phyloP scores from a whole-genome alignment of 2,113 vertebrate species.

The Oreochromis niloticus region DNA sequence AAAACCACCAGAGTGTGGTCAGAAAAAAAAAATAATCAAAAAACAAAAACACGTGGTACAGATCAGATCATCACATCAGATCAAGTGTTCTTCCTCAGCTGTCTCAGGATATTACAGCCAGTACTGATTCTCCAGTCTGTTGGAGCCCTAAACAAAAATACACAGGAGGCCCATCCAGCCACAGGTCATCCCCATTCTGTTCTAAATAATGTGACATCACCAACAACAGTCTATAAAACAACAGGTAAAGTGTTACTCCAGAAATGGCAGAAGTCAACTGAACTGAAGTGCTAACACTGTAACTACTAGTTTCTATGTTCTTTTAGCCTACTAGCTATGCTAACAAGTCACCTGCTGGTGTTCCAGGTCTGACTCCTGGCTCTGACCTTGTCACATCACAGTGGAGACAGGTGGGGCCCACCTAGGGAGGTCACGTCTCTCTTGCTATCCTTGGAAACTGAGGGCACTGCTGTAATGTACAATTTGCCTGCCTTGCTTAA shows the following conservation, averaged over 20 bases:
- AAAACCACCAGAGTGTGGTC: not conserved
- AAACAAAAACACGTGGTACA: not conserved
- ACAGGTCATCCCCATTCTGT: not conserved
- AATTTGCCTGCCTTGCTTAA: not conserved
- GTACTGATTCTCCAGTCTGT: not conserved
- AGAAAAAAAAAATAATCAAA: accelerated
- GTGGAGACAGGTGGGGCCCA: not conserved
- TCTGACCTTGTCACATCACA: not conserved
- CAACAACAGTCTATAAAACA: not conserved
- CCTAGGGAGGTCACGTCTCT: not conserved
- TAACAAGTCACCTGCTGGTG: not conserved
- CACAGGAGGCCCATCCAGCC: not conserved
- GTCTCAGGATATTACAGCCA: not conserved
- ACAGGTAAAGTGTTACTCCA: not conserved
- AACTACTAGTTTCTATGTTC: not conserved
- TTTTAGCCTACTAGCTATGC: not conserved
- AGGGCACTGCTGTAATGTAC: not conserved
- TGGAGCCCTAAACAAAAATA: not conserved
- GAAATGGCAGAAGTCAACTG: not conserved
- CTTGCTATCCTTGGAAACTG: not conserved
- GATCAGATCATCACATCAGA: not conserved
- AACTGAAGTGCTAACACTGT: not conserved
- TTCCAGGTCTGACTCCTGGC: not conserved
- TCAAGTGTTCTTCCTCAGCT: not conserved
- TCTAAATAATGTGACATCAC: not conserved